Conservation (phyloP, 1,140 invertebrate genomes). For the Meloidogyne floridensis region DNA sequence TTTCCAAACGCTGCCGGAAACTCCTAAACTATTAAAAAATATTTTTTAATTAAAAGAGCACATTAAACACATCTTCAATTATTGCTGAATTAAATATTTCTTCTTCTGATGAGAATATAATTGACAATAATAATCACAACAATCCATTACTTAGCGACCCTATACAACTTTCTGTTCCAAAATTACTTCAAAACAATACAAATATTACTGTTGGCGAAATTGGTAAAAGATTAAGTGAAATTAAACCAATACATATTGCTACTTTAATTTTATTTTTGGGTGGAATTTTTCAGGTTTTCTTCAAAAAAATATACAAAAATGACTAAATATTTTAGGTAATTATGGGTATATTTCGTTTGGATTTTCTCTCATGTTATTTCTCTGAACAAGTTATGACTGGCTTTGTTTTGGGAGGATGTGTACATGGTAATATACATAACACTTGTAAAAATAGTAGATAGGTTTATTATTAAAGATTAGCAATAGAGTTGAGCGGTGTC, state of each 20-base stretch:
- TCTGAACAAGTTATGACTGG: conserved; percentile 65
- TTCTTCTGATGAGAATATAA: not conserved
- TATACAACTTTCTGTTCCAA: conserved; percentile 26
- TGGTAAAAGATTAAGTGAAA: conserved; percentile 23
- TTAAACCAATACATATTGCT: conserved; percentile 59
- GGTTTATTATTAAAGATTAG: not conserved
- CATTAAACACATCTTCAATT: conserved; percentile 32
- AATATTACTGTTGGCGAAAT: conserved; percentile 13
- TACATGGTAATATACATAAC: conserved; percentile 38
- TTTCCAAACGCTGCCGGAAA: too few relatives aligned
- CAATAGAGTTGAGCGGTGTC: too few relatives aligned
- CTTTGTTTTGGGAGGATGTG: conserved; percentile 61
- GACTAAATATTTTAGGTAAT: conserved; percentile 45
- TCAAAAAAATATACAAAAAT: not conserved
- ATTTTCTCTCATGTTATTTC: conserved; percentile 63
- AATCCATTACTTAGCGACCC: conserved; percentile 30
- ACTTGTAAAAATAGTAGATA: not conserved
- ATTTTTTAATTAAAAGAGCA: not conserved
- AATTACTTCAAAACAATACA: conserved; percentile 1
- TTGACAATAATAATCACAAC: not conserved
- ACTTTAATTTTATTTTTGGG: conserved; percentile 60
- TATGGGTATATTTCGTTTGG: conserved; percentile 58
- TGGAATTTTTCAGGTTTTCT: conserved; percentile 55
- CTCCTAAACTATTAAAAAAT: not conserved
- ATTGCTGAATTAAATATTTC: conserved; percentile 34